Evolutionary conservation across 2,888 invertebrate genomes (phyloP).

Genomic region (Dicroscelio sp.): DNA sequence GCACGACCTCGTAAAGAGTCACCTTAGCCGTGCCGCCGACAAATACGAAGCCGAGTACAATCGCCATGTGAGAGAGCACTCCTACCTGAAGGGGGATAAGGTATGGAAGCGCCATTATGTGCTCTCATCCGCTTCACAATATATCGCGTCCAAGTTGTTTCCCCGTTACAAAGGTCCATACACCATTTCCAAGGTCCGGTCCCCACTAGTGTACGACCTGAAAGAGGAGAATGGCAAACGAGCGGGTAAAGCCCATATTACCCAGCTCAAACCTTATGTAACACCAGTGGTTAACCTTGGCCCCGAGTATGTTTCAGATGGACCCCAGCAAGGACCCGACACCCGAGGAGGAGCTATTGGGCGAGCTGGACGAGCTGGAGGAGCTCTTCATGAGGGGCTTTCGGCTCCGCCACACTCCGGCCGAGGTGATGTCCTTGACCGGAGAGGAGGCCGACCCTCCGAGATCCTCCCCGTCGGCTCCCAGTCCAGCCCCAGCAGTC

Average conservation of each 20-base stretch:
- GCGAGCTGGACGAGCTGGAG: not conserved
- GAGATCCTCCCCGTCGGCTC: not conserved
- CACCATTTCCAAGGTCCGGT: not conserved
- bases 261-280: not conserved
- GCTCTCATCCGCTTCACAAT: conserved; percentile 41
- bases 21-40: conserved; percentile 8
- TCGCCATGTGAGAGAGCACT: not conserved
- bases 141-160: conserved; percentile 35
- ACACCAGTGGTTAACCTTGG: not conserved
- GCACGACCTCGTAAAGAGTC: conserved; percentile 21
- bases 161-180: conserved; percentile 25
- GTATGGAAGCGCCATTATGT: conserved; percentile 50
- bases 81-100: not conserved
- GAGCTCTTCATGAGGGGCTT: not conserved
- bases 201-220: conserved; percentile 1
- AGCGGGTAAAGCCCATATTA: conserved; percentile 21
- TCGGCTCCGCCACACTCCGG: not conserved
- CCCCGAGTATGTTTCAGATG: not conserved
- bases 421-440: too few species aligned
- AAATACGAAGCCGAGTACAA: conserved; percentile 17
- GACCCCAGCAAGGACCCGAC: not conserved
- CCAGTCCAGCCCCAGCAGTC: too few species aligned
- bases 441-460: not conserved
- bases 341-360: not conserved
- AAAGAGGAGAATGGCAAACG: not conserved